Base-by-base conservation (phyloP, 2,113 vertebrate genomes). In the Girardinichthys multiradiatus region DNA sequence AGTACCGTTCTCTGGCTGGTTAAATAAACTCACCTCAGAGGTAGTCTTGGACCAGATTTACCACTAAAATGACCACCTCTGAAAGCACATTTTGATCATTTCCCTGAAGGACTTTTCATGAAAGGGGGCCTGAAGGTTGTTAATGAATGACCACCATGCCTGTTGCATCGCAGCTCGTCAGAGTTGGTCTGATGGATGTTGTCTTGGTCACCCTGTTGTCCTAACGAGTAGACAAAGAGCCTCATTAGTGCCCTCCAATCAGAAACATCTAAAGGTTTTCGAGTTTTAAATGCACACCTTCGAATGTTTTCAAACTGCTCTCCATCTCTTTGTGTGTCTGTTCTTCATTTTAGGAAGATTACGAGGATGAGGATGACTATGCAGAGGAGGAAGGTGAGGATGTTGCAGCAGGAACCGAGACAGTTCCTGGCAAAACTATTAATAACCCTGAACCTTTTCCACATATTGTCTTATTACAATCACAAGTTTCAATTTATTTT, bases 361-460 rank as follows among this genome's bases (percentile, higher is more conserved):
- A 89, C 0, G 87, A 91, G 68, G 90, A 90, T 4, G 89, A 91
- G 30, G 90, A 90, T 0, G 89, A 90, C 66, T 85, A 80, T 15
- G 87, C 57, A 30, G 90, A 91, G 24, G 90, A 91, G 37, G 90
- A 91, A 84, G 90, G 86, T 88, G 58, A 89, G 83, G 19, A 26
- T 28, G 28, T 33, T n/a, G 1, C 35, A 9, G 27, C 13, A 68
- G 17, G 33, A 14, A 10, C 33, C 28, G 26, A 10, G 13, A 3
- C 11, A 14, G 14, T 17, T 8, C 6, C 59, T 6, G 29, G 27
- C 24, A 35, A 35, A 35, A 35, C 2, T 35, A 35, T 35, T 35
- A 35, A 35, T 10, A 35, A 7, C 35, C 35, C 35, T 10, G 5
- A 35, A 35, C 10, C 5, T 35, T 35, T 35, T 35, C 10, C 35